Evolutionary conservation across 1,140 invertebrate species (phyloP).

Genomic region (Psix sp.): DNA sequence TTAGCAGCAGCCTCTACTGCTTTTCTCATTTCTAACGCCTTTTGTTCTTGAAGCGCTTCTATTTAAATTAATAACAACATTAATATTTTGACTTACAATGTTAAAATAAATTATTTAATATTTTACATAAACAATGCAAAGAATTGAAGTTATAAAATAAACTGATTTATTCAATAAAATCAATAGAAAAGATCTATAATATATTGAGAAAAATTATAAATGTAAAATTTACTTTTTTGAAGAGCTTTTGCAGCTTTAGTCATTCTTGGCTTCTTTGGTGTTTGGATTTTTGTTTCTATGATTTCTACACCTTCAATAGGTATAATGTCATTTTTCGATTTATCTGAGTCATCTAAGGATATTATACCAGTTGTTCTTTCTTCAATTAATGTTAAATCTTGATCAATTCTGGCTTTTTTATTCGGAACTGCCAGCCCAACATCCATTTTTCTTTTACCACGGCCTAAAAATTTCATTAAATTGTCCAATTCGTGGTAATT

Average conservation of each 20-base stretch:
- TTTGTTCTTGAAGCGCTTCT: slow-evolving; percentile 37
- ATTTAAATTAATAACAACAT: neutral
- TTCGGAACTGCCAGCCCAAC: slow-evolving; percentile 21
- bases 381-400: slow-evolving; percentile 69
- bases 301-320: slow-evolving; percentile 48
- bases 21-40: slow-evolving; percentile 11
- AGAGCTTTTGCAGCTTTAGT: slow-evolving; percentile 29
- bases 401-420: slow-evolving; percentile 66
- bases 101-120: too few relatives aligned
- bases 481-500: too few relatives aligned
- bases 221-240: slow-evolving; percentile 29
- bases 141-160: too few relatives aligned
- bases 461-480: slow-evolving; percentile 56
- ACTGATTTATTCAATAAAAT: neutral
- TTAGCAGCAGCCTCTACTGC: slow-evolving; percentile 12
- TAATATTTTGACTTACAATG: neutral
- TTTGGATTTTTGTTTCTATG: slow-evolving; percentile 46
- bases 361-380: slow-evolving; percentile 68
- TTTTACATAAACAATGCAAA: too few relatives aligned
- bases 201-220: neutral
- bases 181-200: neutral
- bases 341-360: slow-evolving; percentile 58
- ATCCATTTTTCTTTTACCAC: slow-evolving; percentile 74
- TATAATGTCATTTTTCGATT: slow-evolving; percentile 3
- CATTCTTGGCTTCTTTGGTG: slow-evolving; percentile 29